Conservation (phyloP, 2,888 invertebrate genomes). For the Macrosiphum euphorbiae region DNA sequence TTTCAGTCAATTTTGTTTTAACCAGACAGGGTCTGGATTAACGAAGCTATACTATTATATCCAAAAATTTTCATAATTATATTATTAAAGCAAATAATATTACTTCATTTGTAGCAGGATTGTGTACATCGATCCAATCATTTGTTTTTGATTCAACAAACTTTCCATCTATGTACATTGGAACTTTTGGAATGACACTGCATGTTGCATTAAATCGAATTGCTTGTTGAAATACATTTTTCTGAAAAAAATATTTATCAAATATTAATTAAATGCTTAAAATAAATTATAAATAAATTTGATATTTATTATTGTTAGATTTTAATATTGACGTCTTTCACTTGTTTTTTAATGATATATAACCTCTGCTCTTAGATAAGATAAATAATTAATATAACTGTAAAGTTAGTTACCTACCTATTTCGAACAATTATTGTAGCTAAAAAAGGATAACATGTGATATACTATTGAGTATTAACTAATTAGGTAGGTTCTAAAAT, state of each 20-base stretch:
- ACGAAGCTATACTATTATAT: too few species aligned
- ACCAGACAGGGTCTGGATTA: too few species aligned
- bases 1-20: too few species aligned
- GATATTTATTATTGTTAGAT: not conserved
- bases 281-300: slow-evolving; percentile 7
- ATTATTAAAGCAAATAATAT: not conserved
- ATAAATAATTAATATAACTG: not conserved
- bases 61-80: not conserved
- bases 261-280: not conserved
- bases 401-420: not conserved
- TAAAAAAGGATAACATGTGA: not conserved
- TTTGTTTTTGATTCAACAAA: slow-evolving; percentile 87
- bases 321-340: not conserved
- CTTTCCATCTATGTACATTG: slow-evolving; percentile 95
- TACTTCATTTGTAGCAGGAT: slow-evolving; percentile 93
- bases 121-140: slow-evolving; percentile 95
- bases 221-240: slow-evolving; percentile 44
- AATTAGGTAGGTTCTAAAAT: not conserved
- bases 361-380: slow-evolving; percentile 33
- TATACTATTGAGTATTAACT: not conserved
- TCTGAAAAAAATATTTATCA: slow-evolving; percentile 33
- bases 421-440: not conserved
- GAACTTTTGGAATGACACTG: slow-evolving; percentile 79
- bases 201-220: slow-evolving; percentile 35
- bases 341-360: not conserved